phyloP scores from a whole-genome alignment of 2,797 vertebrate genomes.

The Pampus argenteus region DNA sequence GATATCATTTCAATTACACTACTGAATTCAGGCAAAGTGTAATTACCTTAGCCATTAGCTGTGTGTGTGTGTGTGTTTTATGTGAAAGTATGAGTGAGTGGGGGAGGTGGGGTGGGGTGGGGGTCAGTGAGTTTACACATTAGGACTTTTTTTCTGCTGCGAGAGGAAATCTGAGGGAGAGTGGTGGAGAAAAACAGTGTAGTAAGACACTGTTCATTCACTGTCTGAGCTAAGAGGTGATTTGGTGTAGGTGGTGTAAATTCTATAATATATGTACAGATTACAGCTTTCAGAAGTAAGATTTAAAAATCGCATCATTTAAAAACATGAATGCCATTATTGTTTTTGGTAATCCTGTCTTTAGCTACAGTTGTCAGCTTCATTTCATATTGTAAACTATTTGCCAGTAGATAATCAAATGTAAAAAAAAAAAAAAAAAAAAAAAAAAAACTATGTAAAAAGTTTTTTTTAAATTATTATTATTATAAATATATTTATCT shows the following conservation, averaged over 20 bases:
- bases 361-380: not conserved
- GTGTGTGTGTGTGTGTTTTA: slow-evolving; percentile 22
- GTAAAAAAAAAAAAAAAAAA: too few species aligned
- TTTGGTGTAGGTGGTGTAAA: slow-evolving; percentile 13
- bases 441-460: too few species aligned
- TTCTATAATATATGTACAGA: not conserved
- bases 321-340: not conserved
- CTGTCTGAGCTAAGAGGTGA: slow-evolving; percentile 10
- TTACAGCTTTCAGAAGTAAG: too few species aligned
- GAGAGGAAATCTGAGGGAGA: slow-evolving; percentile 59
- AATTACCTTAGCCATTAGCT: slow-evolving; percentile 69
- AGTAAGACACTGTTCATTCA: slow-evolving; percentile 40
- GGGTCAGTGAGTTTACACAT: slow-evolving; percentile 68
- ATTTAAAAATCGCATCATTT: not conserved
- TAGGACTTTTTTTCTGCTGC: slow-evolving; percentile 36
- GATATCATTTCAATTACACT: slow-evolving; percentile 69
- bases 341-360: not conserved
- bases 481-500: too few species aligned
- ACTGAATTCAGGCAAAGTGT: slow-evolving; percentile 60
- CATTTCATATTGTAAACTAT: not conserved
- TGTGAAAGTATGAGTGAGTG: slow-evolving; percentile 10
- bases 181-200: slow-evolving; percentile 44
- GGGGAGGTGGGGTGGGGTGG: too few species aligned
- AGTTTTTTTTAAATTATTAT: too few species aligned
- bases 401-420: not conserved